phyloP scores from a whole-genome alignment of 2,797 vertebrate species.

The Oreochromis grahami region DNA sequence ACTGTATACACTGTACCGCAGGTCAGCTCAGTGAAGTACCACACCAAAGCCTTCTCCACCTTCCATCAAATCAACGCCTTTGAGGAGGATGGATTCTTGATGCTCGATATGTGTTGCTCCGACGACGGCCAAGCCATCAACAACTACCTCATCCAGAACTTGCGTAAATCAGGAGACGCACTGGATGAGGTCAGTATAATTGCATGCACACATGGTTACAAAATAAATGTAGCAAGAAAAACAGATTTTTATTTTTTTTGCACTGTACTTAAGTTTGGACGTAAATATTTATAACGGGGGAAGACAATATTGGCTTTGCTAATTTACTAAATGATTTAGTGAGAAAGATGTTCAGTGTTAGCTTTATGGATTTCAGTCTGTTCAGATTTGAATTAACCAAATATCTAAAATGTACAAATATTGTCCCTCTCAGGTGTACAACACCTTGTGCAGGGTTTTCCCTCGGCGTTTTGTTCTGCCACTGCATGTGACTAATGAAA shows the following conservation, averaged over 20 bases:
- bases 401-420: not conserved
- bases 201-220: not conserved
- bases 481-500: conserved; percentile 70
- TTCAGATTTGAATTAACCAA: not conserved
- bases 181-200: conserved; percentile 66
- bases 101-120: conserved; percentile 88
- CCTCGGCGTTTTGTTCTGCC: conserved; percentile 91
- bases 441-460: conserved; percentile 60
- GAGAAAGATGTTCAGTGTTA: not conserved
- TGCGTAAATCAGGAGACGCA: conserved; percentile 82
- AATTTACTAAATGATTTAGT: not conserved
- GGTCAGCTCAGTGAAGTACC: conserved; percentile 80
- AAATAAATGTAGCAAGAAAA: not conserved
- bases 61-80: conserved; percentile 97
- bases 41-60: conserved; percentile 75
- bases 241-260: too few relatives aligned
- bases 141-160: conserved; percentile 83
- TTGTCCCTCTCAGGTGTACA: conserved; percentile 73
- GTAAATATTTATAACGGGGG: not conserved
- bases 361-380: not conserved
- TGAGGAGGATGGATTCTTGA: conserved; percentile 85
- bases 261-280: not conserved
- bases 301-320: not conserved
- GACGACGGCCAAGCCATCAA: conserved; percentile 79
- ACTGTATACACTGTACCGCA: conserved; percentile 29